A percentile compares a stretch with the other conserved stretches of the same genome.
phyloP scores from a whole-genome alignment of 1,140 invertebrate genomes.

The Zaprionus lachaisei region DNA sequence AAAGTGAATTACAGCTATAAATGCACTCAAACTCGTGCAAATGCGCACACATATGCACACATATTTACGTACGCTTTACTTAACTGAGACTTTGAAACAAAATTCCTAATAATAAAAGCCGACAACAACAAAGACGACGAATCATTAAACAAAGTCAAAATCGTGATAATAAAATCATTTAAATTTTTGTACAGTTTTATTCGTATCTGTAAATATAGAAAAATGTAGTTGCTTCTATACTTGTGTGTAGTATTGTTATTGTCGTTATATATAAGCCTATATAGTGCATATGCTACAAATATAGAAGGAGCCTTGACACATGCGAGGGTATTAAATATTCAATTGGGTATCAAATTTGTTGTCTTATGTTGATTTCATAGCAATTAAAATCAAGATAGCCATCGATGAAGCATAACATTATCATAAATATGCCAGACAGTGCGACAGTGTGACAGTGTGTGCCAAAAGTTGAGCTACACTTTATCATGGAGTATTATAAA shows the following conservation, averaged over 20 bases:
- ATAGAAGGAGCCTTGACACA: conserved; percentile 1
- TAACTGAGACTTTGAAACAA: conserved; percentile 22
- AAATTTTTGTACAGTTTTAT: conserved; percentile 37
- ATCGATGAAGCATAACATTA: conserved; percentile 6
- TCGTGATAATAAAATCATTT: conserved; percentile 45
- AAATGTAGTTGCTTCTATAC: background rate
- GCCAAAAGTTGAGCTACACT: background rate
- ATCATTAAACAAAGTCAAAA: conserved; percentile 46
- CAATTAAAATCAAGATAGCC: conserved; percentile 5
- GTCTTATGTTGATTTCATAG: conserved; percentile 2
- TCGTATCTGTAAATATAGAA: conserved; percentile 8
- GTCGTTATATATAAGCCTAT: background rate
- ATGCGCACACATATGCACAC: conserved; percentile 10
- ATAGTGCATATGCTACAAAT: background rate
- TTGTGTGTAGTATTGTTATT: background rate
- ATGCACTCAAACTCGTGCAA: background rate
- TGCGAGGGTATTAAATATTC: background rate
- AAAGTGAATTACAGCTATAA: conserved; percentile 7
- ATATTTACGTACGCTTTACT: conserved; percentile 33
- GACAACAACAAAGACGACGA: background rate
- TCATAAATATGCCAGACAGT: background rate
- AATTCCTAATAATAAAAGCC: conserved; percentile 31
- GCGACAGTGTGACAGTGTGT: conserved; percentile 3
- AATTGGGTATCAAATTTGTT: conserved; percentile 6
- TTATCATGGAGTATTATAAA: background rate